Evolutionary conservation across 2,888 invertebrate species (phyloP).

Genomic region (Cephus runcator): DNA sequence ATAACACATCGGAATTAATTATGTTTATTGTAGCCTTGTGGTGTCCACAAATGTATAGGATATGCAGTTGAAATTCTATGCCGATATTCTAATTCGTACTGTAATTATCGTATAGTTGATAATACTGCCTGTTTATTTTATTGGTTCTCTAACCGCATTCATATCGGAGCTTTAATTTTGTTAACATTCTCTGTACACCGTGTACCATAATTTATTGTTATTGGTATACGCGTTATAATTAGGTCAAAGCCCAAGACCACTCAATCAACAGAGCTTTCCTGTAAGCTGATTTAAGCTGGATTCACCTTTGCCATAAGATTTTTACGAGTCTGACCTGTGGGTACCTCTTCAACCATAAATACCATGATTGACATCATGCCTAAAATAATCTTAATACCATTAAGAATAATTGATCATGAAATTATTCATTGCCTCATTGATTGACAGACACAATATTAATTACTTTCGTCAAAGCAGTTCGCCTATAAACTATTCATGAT

Average conservation of each 20-base stretch:
- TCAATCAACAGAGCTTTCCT: conserved; percentile 16
- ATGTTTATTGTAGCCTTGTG: not conserved
- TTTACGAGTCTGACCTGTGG: conserved; percentile 14
- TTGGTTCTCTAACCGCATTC: not conserved
- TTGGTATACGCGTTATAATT: not conserved
- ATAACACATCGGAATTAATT: not conserved
- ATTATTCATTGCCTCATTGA: not conserved
- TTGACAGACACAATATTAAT: not conserved
- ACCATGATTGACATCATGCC: not conserved
- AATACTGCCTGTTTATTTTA: not conserved
- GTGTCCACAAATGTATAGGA: not conserved
- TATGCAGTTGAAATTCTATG: not conserved
- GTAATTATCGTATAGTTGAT: not conserved
- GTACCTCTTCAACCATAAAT: not conserved
- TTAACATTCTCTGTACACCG: not conserved
- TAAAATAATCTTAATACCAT: not conserved
- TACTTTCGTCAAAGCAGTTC: not conserved
- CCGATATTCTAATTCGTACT: not conserved
- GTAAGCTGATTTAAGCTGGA: conserved; percentile 18
- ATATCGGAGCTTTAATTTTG: conserved; percentile 11
- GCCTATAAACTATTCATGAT: not conserved
- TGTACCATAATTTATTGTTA: conserved; percentile 9
- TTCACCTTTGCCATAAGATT: conserved; percentile 14
- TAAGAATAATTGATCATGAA: not conserved
- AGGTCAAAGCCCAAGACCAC: not conserved